These are phyloP conservation scores for Apostichopus japonicus DNA, from an alignment of 35 echinoderm and acorn worm genomes.

Conservation along the genomic window DNA sequence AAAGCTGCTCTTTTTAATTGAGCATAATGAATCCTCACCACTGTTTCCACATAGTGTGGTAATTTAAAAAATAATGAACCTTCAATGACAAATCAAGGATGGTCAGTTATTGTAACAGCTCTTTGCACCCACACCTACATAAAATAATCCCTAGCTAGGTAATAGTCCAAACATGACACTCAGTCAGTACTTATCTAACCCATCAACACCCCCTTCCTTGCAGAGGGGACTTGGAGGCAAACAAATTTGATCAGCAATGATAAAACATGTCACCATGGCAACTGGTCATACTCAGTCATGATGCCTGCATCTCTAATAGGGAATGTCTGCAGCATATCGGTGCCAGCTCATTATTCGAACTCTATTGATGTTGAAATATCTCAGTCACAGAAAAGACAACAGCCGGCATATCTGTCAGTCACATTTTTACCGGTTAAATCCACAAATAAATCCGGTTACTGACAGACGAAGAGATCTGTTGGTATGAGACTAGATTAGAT, in stretches of 20 bases:
- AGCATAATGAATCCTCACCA: too few species aligned
- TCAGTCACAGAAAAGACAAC: constrained; percentile 1
- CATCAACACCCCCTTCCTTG: constrained; percentile 9
- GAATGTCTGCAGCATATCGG: not conserved
- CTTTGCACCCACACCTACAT: not conserved
- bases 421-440: constrained; percentile 28
- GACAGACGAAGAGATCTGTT: constrained; percentile 16
- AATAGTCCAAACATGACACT: not conserved
- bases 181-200: not conserved
- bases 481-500: constrained; percentile 17
- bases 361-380: constrained; percentile 7
- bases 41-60: too few species aligned
- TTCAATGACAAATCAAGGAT: too few species aligned
- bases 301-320: not conserved
- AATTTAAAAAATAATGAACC: too few species aligned
- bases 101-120: not conserved
- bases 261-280: constrained; percentile 12
- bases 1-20: too few species aligned
- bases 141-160: not conserved
- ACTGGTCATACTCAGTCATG: constrained; percentile 4
- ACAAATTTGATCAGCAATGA: not conserved
- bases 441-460: constrained; percentile 40
- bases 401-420: constrained; percentile 36
- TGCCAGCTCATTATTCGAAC: not conserved
- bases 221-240: not conserved